Percentiles rank a stretch among this genome's conserved stretches.
phyloP scores from a whole-genome alignment of 2,113 vertebrate species.

The Bucco capensis region DNA sequence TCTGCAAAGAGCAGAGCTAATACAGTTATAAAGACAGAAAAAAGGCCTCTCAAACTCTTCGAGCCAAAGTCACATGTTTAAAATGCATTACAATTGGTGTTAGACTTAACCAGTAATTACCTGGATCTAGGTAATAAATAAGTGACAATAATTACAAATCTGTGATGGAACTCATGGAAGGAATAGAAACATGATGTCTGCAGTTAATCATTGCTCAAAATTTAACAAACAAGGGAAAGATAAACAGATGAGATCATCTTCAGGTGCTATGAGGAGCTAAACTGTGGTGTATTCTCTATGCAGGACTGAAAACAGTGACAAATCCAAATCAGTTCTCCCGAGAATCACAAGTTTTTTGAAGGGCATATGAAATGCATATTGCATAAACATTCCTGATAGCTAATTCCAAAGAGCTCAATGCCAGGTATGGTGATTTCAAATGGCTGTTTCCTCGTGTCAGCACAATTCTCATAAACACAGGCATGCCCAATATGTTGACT shows the following conservation, averaged over 20 bases:
- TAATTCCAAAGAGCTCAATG: neutral
- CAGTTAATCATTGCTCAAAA: neutral
- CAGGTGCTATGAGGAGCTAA: neutral
- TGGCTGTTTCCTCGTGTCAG: accelerated
- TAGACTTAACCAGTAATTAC: neutral
- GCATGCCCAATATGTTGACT: neutral
- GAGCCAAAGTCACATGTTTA: neutral
- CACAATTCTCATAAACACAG: slow-evolving; percentile 2
- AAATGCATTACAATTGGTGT: neutral
- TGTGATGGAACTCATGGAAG: neutral
- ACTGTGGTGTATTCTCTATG: neutral
- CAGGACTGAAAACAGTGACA: neutral
- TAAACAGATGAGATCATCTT: neutral
- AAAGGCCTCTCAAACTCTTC: neutral
- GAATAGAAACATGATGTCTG: neutral
- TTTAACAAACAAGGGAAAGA: neutral
- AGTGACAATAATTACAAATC: neutral
- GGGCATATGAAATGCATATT: neutral
- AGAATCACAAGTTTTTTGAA: neutral
- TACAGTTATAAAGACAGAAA: neutral
- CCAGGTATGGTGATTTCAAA: neutral
- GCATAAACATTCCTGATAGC: neutral
- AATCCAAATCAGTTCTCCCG: neutral
- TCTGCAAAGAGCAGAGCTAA: neutral
- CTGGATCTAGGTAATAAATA: neutral